Percentiles rank a stretch among this genome's conserved stretches.
Conservation (phyloP, 2,113 vertebrate species). For the Ia io region DNA sequence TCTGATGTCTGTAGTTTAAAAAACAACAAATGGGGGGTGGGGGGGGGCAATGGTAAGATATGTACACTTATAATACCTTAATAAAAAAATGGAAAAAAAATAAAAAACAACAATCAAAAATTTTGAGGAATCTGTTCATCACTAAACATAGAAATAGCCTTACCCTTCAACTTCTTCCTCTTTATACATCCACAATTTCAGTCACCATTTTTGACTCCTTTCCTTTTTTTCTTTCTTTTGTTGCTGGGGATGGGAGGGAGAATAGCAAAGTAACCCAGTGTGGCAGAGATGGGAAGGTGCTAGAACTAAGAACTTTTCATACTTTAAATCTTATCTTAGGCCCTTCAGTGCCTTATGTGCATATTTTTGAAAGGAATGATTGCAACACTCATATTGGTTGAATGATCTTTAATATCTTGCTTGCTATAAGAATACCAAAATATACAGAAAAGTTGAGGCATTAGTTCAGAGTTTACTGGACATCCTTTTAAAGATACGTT, state of each 20-base stretch:
- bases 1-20: not conserved
- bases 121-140: not conserved
- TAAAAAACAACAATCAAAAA: not conserved
- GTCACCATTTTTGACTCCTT: not conserved
- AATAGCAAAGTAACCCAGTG: not conserved
- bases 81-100: too few relatives aligned
- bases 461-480: not conserved
- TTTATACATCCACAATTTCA: not conserved
- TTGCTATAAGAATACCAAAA: not conserved
- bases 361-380: constrained; percentile 32
- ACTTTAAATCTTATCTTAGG: not conserved
- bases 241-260: not conserved
- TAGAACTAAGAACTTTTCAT: not conserved
- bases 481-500: not conserved
- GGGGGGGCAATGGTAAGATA: too few relatives aligned
- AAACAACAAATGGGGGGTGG: not conserved
- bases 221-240: not conserved
- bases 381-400: not conserved
- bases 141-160: not conserved
- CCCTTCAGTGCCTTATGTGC: not conserved
- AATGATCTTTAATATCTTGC: constrained; percentile 1
- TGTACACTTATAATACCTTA: too few relatives aligned
- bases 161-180: not conserved
- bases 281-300: not conserved
- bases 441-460: not conserved